Conservation (phyloP, 2,113 vertebrate species). For the Recurvirostra avosetta region DNA sequence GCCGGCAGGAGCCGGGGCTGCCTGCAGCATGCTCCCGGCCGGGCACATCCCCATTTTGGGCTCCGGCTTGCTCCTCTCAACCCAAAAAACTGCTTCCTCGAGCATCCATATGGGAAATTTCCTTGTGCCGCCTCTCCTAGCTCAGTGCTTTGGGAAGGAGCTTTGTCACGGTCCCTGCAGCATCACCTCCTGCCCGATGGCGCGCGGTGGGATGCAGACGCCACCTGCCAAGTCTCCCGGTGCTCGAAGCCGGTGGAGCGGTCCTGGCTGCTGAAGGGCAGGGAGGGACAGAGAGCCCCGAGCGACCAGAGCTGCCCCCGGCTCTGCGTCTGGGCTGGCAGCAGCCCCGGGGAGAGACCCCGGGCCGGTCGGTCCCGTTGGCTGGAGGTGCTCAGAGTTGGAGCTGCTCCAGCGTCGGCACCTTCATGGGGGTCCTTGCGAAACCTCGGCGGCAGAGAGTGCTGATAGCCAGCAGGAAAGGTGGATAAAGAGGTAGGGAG, state of each 20-base stretch:
- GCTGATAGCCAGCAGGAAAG: not conserved
- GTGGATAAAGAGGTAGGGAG: not conserved
- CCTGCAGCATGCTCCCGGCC: not conserved
- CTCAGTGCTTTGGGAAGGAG: not conserved
- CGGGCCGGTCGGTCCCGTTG: fast-evolving
- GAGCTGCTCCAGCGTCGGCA: not conserved
- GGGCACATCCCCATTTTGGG: not conserved
- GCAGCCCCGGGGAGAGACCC: not conserved
- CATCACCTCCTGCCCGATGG: too few relatives aligned
- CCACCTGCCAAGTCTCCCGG: fast-evolving
- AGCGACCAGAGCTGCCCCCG: not conserved
- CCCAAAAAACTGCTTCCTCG: fast-evolving
- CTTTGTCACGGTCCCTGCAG: not conserved
- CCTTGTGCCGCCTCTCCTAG: not conserved
- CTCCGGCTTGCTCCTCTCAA: not conserved
- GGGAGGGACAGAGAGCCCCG: not conserved
- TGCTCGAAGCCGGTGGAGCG: fast-evolving
- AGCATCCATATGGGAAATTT: fast-evolving
- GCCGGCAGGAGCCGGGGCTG: not conserved
- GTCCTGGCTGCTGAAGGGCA: not conserved
- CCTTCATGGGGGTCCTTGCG: fast-evolving
- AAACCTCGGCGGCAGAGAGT: fast-evolving
- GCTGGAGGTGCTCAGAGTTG: not conserved
- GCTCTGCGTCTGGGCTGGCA: not conserved
- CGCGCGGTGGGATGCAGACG: too few relatives aligned